These are phyloP conservation scores for Mechanitis messenoides DNA, from an alignment of 2,888 invertebrate genomes.

Conservation along the genomic window DNA sequence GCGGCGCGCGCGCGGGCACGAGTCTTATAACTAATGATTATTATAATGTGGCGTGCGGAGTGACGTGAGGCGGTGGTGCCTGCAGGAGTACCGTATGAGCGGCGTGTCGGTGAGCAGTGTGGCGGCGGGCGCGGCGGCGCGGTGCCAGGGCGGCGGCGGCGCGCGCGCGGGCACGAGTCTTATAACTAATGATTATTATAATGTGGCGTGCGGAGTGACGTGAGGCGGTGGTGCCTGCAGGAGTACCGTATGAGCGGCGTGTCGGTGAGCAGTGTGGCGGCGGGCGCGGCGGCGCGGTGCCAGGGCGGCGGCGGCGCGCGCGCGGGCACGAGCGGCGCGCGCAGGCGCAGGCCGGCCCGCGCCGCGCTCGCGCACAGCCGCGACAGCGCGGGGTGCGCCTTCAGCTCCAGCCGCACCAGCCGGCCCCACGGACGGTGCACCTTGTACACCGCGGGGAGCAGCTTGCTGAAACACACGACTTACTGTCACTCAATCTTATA, in stretches of 20 bases:
- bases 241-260: conserved; percentile 49
- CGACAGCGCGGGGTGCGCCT: conserved; percentile 88
- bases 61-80: neutral
- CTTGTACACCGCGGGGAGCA: conserved; percentile 87
- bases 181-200: no score
- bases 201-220: no score
- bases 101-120: conserved; percentile 79
- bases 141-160: conserved; percentile 92
- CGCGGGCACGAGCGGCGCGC: conserved; percentile 84
- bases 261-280: conserved; percentile 84
- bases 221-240: neutral
- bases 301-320: conserved; percentile 92
- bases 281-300: conserved; percentile 73
- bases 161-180: conserved; percentile 83
- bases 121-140: conserved; percentile 77
- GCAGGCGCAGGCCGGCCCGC: conserved; percentile 82
- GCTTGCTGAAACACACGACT: conserved; percentile 61
- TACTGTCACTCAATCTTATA: no score
- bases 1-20: conserved; percentile 88
- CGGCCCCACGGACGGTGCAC: conserved; percentile 83
- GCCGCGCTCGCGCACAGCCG: conserved; percentile 82
- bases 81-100: conserved; percentile 35
- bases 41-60: no score
- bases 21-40: conserved; percentile 36
- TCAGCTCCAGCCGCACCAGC: conserved; percentile 82